Percentiles rank a stretch among this genome's conserved stretches.
Conservation (phyloP, 2,113 vertebrate species). For the chimpanzee (Pan troglodytes) region NHGRI_mPanTro3-v2.1_pri NC_086015.1:14468501-14469000, state of each 20-base stretch:
- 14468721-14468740: not conserved
- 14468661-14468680: not conserved
- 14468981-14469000: fast-evolving
- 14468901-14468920: not conserved
- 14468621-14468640: not conserved
- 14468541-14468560: not conserved
- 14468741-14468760: not conserved
- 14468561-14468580: not conserved
- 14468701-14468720: not conserved
- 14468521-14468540: not conserved
- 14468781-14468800: not conserved
- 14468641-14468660: not conserved
- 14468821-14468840: not conserved
- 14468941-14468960: not conserved
- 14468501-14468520: not conserved
- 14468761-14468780: not conserved
- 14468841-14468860: not conserved
- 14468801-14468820: fast-evolving
- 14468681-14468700: not conserved
- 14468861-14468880: not conserved
- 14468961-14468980: not conserved
- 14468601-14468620: not conserved
- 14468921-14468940: not conserved
- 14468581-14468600: not conserved
- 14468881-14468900: fast-evolving